Evolutionary conservation across 1,140 invertebrate genomes (phyloP), one percentile per base, ranked within the genome.

Genomic region (Drosophila micromelanica): DNA sequence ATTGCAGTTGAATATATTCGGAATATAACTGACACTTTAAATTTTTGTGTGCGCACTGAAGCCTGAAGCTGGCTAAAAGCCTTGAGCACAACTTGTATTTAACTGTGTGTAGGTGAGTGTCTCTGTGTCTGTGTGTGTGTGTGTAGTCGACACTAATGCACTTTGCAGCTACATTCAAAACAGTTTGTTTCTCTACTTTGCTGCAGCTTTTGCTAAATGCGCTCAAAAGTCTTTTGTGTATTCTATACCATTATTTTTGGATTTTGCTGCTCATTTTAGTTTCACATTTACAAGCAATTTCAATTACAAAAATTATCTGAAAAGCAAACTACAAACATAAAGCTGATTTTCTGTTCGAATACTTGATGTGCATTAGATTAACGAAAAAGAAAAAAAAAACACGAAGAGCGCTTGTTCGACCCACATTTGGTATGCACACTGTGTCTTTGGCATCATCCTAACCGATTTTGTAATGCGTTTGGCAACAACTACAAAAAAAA

Each of bases 91-190:
- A 35, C 27, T 49, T 42, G 37, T 20, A 27, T 12, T 37, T 56
- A 12, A 12, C 35, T 12, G 30, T 40, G n/a, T 37, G 15, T 17
- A 15, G n/a, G n/a, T n/a, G n/a, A n/a, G n/a, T n/a, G n/a, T n/a
- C n/a, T n/a, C n/a, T 55, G 20, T 57, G 13, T 42, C 17, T 32
- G 49, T 23, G 27, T 62, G 35, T 51, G 37, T 51, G n/a, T 0
- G 30, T 32, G 30, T 6, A 32, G 8, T n/a, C 60, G n/a, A 71
- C 61, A 37, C 35, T 64, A 71, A 71, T 71, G 68, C 68, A 71
- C 60, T 71, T 71, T 55, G 4, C 49, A 20, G 49, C 40, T 38
- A 46, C 23, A 64, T 46, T 62, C 49, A 56, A 51, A 30, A 20
- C 52, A 57, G 45, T 57, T 59, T 38, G 23, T n/a, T 57, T 45